Percentiles rank a stretch among this genome's conserved stretches.
phyloP scores from a whole-genome alignment of 2,888 invertebrate species.

The Criorhina ranunculi region DNA sequence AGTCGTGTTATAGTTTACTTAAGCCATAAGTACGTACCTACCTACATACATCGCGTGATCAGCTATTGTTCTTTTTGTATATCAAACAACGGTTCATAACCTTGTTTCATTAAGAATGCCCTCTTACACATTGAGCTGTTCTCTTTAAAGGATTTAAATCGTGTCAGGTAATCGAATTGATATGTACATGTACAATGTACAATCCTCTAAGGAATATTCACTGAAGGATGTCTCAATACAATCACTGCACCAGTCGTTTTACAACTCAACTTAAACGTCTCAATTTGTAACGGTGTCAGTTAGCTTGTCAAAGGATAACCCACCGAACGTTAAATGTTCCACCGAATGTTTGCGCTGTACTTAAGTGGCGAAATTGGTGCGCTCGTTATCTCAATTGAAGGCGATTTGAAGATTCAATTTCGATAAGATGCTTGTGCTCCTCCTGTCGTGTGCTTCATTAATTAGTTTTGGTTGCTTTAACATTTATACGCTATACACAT shows the following conservation, averaged over 20 bases:
- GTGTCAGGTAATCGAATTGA: constrained; percentile 26
- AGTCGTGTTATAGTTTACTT: not conserved
- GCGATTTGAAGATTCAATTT: not conserved
- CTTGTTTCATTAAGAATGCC: no score
- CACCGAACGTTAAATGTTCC: not conserved
- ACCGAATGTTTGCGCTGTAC: not conserved
- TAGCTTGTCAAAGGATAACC: constrained; percentile 27
- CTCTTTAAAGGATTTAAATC: constrained; percentile 7
- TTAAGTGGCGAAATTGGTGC: constrained; percentile 13
- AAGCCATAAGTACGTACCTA: no score
- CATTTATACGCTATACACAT: not conserved
- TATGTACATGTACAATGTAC: no score
- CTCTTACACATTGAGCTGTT: not conserved
- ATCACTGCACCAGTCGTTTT: not conserved
- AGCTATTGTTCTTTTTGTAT: not conserved
- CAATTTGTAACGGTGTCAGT: constrained; percentile 14
- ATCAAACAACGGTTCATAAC: no score
- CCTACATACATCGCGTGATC: not conserved
- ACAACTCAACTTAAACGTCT: constrained; percentile 18
- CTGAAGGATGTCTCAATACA: not conserved
- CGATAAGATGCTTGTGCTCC: not conserved
- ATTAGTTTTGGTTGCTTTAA: not conserved
- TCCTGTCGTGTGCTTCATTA: not conserved
- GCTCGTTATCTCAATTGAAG: constrained; percentile 9
- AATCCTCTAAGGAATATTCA: not conserved